Base-by-base conservation (phyloP, 53 echinoderm and acorn worm species). In the Crossaster papposus region DNA sequence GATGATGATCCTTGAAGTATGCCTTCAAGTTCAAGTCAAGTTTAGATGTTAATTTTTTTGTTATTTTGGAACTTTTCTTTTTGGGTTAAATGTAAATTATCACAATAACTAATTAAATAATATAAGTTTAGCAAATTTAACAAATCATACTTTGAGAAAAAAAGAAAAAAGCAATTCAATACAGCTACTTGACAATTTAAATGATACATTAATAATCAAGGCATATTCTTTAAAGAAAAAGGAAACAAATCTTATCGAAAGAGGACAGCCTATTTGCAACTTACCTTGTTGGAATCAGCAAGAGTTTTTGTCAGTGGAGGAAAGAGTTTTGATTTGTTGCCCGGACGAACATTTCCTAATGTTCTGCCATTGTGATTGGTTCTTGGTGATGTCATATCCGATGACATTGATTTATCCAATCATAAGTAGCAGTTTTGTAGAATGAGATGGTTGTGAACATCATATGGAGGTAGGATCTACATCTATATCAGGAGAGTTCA, bases 251-350 rank as follows among this genome's bases (percentile, higher is more conserved):
- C 22, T 58, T 18, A 8, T 58, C 15, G 17, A 18, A 58, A 18
- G 55, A 14, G 20, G 55, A 55, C 15, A 14, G 15, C 2, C 58
- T 20, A 58, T 58, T 58, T 58, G 7, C 17, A 58, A 33, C 82
- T 65, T 22, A 86, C 92, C 81, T 83, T 93, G 80, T 92, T 92
- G 68, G 95, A 92, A 54, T 97, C 92, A 86, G 86, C 91, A 15
- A 94, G 72, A 22, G 94, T 81, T 36, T 92, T 92, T 31, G 94
- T 72, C 51, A 97, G 78, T 0, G 97, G 97, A 2, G 95, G 97
- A 71, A 95, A 92, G 72, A 93, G 81, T 6, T 83, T 90, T n/a
- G 94, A 89, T 70, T 78, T 73, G 89, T 91, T 95, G 83, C 85
- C 91, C 29, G 91, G 75, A 51, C 91, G 92, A 51, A 94, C 92